A percentile compares a stretch with the other conserved stretches of the same genome.
Evolutionary conservation across 2,797 vertebrate genomes (phyloP).

Genomic region (Epinephelus awoara): DNA sequence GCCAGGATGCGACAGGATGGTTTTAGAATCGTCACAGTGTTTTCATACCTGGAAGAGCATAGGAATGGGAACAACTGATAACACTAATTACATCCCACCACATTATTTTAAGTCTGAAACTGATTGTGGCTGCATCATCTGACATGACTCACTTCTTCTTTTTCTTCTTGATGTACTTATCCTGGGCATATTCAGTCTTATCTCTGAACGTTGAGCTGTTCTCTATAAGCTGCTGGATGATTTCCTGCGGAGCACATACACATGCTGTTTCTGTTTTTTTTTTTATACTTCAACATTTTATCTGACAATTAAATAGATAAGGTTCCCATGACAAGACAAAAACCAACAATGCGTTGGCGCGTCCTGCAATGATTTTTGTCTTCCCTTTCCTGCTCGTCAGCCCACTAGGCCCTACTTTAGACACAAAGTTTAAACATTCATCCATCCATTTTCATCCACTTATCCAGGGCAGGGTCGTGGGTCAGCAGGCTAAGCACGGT

Average conservation of each 20-base stretch:
- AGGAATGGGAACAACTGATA: constrained; percentile 2
- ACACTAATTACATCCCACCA: not conserved
- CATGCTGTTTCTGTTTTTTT: constrained; percentile 12
- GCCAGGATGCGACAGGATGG: constrained; percentile 95
- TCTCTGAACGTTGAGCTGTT: constrained; percentile 97
- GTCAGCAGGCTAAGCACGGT: no score
- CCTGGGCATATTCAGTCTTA: constrained; percentile 98
- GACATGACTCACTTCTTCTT: constrained; percentile 94
- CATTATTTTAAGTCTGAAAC: not conserved
- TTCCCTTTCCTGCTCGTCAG: not conserved
- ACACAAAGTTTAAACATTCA: not conserved
- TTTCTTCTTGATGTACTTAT: constrained; percentile 99
- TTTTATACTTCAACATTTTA: not conserved
- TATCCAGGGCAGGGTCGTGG: no score
- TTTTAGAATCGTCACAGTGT: constrained; percentile 90
- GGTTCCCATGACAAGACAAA: not conserved
- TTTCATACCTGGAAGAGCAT: constrained; percentile 90
- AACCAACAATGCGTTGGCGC: not conserved
- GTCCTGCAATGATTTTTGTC: not conserved
- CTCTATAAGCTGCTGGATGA: constrained; percentile 96
- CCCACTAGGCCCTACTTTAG: not conserved
- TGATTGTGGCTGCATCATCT: not conserved
- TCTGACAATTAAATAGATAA: constrained; percentile 10
- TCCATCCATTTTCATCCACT: no score
- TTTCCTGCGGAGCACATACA: constrained; percentile 88